These are phyloP conservation scores for Caenorhabditis angaria DNA, from an alignment of 2,888 invertebrate genomes.

Conservation along the genomic window DNA sequence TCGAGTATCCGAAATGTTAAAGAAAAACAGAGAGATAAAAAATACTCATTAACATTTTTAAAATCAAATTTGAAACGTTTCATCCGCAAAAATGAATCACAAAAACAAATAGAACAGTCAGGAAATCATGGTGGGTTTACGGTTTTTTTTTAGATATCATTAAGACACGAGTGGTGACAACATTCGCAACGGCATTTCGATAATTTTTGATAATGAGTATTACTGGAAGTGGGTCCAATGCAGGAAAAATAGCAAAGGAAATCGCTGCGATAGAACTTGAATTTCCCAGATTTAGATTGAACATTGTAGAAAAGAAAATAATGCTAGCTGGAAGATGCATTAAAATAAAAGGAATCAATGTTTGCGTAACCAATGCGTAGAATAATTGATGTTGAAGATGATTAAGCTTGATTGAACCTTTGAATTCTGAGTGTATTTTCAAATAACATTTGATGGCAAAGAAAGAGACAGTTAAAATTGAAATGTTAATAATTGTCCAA, in stretches of 20 bases:
- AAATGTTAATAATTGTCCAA: neutral
- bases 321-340: slow-evolving; percentile 9
- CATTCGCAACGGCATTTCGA: too few species aligned
- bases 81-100: too few species aligned
- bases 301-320: slow-evolving; percentile 23
- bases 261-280: neutral
- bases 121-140: too few species aligned
- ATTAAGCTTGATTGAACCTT: too few species aligned
- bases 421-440: too few species aligned
- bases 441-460: neutral
- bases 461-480: neutral
- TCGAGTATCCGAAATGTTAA: too few species aligned
- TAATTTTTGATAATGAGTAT: neutral
- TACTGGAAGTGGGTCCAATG: neutral
- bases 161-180: too few species aligned
- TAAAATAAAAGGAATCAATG: neutral
- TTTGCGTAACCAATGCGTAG: neutral
- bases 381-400: neutral
- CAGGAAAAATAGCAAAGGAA: neutral
- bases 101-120: too few species aligned
- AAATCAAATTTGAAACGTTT: too few species aligned
- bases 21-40: too few species aligned
- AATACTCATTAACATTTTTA: too few species aligned
- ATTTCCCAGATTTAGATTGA: slow-evolving; percentile 10
- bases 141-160: too few species aligned